Base-by-base conservation (phyloP, 2,888 invertebrate genomes). In the Dinocampus coccinellae region DNA sequence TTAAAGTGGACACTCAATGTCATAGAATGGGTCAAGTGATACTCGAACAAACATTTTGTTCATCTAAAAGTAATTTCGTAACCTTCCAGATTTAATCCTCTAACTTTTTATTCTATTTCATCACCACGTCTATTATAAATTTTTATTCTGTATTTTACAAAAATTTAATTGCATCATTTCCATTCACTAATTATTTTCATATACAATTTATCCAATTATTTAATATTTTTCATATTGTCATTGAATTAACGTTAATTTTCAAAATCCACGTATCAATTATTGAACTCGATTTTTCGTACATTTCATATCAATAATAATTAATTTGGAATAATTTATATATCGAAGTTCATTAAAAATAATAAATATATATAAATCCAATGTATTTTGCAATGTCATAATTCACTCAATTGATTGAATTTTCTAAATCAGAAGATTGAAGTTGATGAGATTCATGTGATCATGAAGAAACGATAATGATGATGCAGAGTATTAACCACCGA, bases 381-480 rank as follows among this genome's bases (percentile, higher is more conserved):
- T n/a, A n/a, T n/a, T n/a, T n/a, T n/a, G n/a, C n/a, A n/a, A n/a
- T n/a, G n/a, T n/a, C n/a, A n/a, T n/a, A n/a, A n/a, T n/a, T n/a
- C n/a, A n/a, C n/a, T n/a, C 16, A 3, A 3, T n/a, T 47, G 4
- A 47, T 47, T 47, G 2, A 4, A 16, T 47, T 47, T 1, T 47
- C 7, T n/a, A 3, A 7, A n/a, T 39, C 13, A 39, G n/a, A 39
- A 39, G 39, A 47, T 20, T 16, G 16, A n/a, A 20, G 58, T 29
- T 52, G 58, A 20, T 34, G 36, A 65, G 66, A 55, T 68, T 47
- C 66, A 39, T 65, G 47, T 24, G 61, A 26, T 39, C 34, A 10
- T 34, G 16, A 3, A 22, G 64, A 70, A 75, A 67, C 39, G 67
- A n/a, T 77, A 78, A 79, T 79, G 77, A 76, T 78, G 79, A 79